Evolutionary conservation across 2,888 invertebrate genomes (phyloP).

Genomic region (Resseliella maxima): DNA sequence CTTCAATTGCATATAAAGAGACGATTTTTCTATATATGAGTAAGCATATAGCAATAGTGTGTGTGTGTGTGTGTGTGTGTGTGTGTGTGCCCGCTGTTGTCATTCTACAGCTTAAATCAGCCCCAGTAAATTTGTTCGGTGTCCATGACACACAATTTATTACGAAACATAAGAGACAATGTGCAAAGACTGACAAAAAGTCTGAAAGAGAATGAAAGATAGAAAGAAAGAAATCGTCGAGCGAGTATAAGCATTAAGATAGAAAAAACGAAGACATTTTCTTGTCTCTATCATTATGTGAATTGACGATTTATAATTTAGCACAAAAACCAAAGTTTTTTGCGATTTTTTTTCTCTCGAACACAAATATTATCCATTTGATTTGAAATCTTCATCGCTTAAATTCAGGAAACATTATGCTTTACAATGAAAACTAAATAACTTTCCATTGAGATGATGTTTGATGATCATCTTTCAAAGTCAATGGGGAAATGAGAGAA

Average conservation of each 20-base stretch:
- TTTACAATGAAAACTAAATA: not conserved
- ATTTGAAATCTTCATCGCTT: too few species aligned
- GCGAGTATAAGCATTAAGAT: not conserved
- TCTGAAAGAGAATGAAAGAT: not conserved
- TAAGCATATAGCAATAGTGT: constrained; percentile 4
- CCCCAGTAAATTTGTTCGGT: constrained; percentile 11
- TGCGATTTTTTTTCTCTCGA: too few species aligned
- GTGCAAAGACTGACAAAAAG: not conserved
- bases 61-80: not conserved
- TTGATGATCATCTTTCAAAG: constrained; percentile 4
- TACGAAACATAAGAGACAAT: constrained; percentile 9
- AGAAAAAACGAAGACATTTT: too few species aligned
- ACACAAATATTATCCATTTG: too few species aligned
- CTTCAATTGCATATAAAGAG: constrained; percentile 30
- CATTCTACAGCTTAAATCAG: not conserved
- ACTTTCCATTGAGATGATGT: not conserved
- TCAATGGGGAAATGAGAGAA: not conserved
- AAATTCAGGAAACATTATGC: not conserved
- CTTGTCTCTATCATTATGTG: too few species aligned
- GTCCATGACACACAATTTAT: constrained; percentile 55
- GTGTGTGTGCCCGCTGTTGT: not conserved
- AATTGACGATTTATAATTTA: too few species aligned
- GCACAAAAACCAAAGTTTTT: too few species aligned
- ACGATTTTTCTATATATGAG: not conserved
- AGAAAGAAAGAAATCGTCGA: not conserved